A percentile compares a stretch with the other conserved stretches of the same genome.
Conservation (phyloP, 2,888 invertebrate species). For the Limenitis camilla region DNA sequence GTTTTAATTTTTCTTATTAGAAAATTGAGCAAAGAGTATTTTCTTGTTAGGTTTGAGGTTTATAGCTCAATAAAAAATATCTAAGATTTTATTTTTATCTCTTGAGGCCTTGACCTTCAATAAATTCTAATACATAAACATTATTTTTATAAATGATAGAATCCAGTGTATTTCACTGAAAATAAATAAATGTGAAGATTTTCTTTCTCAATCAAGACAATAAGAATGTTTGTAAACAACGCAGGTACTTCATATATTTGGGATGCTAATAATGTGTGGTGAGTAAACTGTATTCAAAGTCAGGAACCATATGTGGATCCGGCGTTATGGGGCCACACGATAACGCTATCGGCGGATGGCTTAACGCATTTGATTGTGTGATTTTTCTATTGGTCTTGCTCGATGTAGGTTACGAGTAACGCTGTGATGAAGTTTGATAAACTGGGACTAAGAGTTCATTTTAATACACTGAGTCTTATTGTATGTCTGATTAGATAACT, state of each 20-base stretch:
- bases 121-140: too few relatives aligned
- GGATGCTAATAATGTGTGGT: not conserved
- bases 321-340: slow-evolving; percentile 29
- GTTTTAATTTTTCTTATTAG: too few relatives aligned
- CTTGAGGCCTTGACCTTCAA: too few relatives aligned
- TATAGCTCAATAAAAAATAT: too few relatives aligned
- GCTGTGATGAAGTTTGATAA: slow-evolving; percentile 25
- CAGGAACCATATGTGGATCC: slow-evolving; percentile 16
- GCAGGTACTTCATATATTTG: not conserved
- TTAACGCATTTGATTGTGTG: slow-evolving; percentile 54
- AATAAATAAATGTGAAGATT: too few relatives aligned
- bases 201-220: too few relatives aligned
- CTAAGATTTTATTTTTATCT: too few relatives aligned
- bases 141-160: too few relatives aligned
- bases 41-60: too few relatives aligned
- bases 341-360: slow-evolving; percentile 53
- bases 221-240: not conserved
- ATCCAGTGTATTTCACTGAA: not conserved
- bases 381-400: slow-evolving; percentile 55
- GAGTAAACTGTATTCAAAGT: slow-evolving; percentile 8
- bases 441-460: not conserved
- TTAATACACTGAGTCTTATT: not conserved
- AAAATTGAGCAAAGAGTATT: too few relatives aligned
- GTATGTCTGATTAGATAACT: too few relatives aligned
- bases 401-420: slow-evolving; percentile 50